Conservation (phyloP, 2,113 vertebrate genomes). For the Cyanoderma ruficeps region DNA sequence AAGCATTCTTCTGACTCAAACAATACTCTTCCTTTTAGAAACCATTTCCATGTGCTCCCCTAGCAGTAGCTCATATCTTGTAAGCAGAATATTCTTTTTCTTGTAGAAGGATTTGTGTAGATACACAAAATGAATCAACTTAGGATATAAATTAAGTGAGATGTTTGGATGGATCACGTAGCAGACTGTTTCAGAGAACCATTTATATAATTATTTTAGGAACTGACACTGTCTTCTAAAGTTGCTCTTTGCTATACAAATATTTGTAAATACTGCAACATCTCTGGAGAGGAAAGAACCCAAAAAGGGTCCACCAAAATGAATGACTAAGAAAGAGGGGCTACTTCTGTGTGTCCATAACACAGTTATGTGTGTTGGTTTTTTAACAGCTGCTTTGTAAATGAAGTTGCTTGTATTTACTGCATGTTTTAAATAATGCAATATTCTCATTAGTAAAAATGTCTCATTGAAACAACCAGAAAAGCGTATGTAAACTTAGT, state of each 20-base stretch:
- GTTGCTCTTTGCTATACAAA: not conserved
- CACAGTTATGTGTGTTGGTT: too few species aligned
- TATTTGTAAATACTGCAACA: not conserved
- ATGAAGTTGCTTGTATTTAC: not conserved
- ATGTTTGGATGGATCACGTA: not conserved
- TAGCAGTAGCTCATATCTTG: not conserved
- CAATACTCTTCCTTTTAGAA: not conserved
- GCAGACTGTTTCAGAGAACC: not conserved
- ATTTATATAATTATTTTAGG: not conserved
- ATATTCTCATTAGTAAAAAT: conserved; percentile 7
- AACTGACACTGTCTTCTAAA: not conserved
- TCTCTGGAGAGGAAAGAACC: not conserved
- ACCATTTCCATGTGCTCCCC: not conserved
- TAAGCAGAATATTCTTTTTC: not conserved
- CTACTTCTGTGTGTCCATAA: not conserved
- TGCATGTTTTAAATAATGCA: not conserved
- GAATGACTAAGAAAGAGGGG: not conserved
- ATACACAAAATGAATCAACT: not conserved
- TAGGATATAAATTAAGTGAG: not conserved
- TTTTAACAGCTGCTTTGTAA: not conserved
- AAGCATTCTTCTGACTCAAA: not conserved
- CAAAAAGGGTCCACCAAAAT: not conserved
- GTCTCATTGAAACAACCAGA: not conserved
- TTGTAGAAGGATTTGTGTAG: not conserved
- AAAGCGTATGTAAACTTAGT: not conserved